Evolutionary conservation across 30 jellyfish, hydroid and myxozoan genomes (phyloP), one percentile per base, ranked within the genome.

Genomic region (Catostylus mosaicus): DNA sequence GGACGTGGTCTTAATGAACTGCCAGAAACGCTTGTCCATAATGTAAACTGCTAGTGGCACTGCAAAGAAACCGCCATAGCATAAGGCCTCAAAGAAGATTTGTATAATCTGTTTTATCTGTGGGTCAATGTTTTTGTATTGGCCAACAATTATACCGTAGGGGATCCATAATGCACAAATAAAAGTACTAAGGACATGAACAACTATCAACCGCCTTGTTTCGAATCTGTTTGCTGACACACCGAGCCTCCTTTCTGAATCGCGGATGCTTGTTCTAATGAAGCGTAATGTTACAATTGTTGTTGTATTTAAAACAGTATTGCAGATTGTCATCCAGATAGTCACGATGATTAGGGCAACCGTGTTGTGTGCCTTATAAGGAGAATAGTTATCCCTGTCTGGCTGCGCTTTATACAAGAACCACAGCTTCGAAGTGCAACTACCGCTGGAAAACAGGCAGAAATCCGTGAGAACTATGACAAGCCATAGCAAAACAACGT

Each of bases 11-110:
- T 3, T 54, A 3, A 54, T 16, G 67, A 19, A 80, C 46, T 24
- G 56, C 45, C 67, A 72, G 50, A 60, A 80, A 7, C 76, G 66
- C 33, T 51, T 66, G 36, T 80, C 91, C 77, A 40, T 64, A 76
- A 63, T 30, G 75, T 64, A 80, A 40, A 10, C 65, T 2, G 37
- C 91, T 4, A 38, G 22, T 18, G 91, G 84, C 7, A 80, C 18
- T 19, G 60, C 73, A 32, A 50, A 27, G 54, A 64, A 80, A 10
- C 84, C 37, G 16, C 30, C 75, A 47, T 60, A 80, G 35, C 84
- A 54, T 20, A 64, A 3, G 29, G 30, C 36, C 45, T 65, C 47
- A 52, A 65, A 43, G 30, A 33, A 52, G 24, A 76, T 26, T 38
- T 30, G 30, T 33, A 66, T 22, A 35, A 37, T 65, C n/a, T 35